Conservation (phyloP, 2,113 vertebrate species). For the Onychorhynchus coronatus region DNA sequence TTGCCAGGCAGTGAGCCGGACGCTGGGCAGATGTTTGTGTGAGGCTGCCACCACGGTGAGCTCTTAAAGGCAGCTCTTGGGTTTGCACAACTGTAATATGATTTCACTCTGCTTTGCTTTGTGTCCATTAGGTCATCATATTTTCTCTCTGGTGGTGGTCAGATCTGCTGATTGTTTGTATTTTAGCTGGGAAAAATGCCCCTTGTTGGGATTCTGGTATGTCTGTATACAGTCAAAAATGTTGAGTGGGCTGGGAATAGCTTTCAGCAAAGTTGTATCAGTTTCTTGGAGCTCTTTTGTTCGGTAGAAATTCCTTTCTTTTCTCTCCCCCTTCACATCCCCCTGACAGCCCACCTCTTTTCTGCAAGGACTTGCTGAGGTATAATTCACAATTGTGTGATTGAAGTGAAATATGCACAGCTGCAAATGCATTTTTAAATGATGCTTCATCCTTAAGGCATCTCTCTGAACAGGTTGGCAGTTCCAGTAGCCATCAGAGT, state of each 20-base stretch:
- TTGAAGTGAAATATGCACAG: conserved; percentile 25
- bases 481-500: background rate
- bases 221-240: conserved; percentile 46
- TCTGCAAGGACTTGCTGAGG: conserved; percentile 11
- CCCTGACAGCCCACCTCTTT: conserved; percentile 47
- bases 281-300: conserved; percentile 60
- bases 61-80: background rate
- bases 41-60: background rate
- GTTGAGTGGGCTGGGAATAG: conserved; percentile 59
- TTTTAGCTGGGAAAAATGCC: conserved; percentile 69
- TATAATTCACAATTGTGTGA: conserved; percentile 25
- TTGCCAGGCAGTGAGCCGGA: background rate
- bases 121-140: conserved; percentile 62
- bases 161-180: conserved; percentile 78
- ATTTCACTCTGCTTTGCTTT: background rate
- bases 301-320: conserved; percentile 10
- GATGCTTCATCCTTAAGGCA: background rate
- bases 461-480: conserved; percentile 3
- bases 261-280: conserved; percentile 29
- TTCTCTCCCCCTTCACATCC: background rate
- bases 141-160: conserved; percentile 74
- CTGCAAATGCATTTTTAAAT: background rate
- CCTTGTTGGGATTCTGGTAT: conserved; percentile 59
- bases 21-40: background rate
- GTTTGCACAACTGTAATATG: background rate